A percentile compares a stretch with the other conserved stretches of the same genome.
phyloP scores from a whole-genome alignment of 2,888 invertebrate genomes.

The Fragum whitleyi region DNA sequence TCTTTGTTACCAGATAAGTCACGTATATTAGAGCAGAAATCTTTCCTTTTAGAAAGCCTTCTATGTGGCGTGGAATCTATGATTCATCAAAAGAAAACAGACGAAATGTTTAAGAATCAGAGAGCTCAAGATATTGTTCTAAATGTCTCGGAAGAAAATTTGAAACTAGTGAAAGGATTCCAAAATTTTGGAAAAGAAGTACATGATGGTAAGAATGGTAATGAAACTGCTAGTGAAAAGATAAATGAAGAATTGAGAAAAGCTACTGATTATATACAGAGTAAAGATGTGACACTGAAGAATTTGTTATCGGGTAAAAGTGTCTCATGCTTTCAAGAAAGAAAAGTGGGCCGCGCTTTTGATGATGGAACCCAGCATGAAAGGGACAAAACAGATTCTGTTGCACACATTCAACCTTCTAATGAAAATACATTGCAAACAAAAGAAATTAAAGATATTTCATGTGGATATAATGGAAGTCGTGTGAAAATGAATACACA shows the following conservation, averaged over 20 bases:
- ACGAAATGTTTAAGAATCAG: background rate
- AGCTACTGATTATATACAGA: background rate
- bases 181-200: background rate
- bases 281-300: background rate
- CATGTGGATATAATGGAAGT: background rate
- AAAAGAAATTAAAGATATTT: background rate
- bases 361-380: background rate
- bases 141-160: background rate
- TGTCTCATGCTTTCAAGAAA: background rate
- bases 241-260: background rate
- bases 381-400: slow-evolving; percentile 1
- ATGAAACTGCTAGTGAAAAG: background rate
- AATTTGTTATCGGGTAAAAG: background rate
- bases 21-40: slow-evolving; percentile 10
- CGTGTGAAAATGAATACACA: background rate
- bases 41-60: slow-evolving; percentile 37
- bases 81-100: slow-evolving; percentile 8
- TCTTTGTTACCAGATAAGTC: background rate
- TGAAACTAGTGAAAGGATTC: too few relatives aligned
- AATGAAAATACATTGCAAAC: background rate
- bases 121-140: background rate
- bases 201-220: background rate
- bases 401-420: background rate
- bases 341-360: background rate
- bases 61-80: slow-evolving; percentile 30